phyloP scores from a whole-genome alignment of 2,797 vertebrate genomes.

The Myotis vivesi region DNA sequence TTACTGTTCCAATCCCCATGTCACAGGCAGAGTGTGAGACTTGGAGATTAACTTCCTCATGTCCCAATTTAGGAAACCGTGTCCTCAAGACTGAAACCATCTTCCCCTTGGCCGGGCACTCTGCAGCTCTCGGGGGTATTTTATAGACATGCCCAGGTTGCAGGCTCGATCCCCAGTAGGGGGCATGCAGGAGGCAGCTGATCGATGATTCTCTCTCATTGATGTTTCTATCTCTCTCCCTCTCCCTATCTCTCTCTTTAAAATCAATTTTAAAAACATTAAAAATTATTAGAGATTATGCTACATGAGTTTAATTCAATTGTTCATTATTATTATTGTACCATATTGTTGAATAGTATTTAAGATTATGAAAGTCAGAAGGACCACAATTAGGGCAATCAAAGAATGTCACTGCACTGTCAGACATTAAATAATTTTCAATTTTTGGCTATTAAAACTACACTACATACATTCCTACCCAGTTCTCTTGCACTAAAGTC shows the following conservation, averaged over 20 bases:
- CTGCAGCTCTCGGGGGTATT: neutral
- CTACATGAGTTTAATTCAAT: neutral
- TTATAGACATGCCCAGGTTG: neutral
- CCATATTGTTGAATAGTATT: neutral
- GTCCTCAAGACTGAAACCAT: neutral
- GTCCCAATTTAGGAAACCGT: rapidly evolving
- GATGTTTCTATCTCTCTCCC: too few species aligned
- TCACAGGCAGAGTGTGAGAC: neutral
- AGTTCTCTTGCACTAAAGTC: rapidly evolving
- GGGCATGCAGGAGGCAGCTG: too few species aligned
- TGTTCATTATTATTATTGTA: neutral
- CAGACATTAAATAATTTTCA: neutral
- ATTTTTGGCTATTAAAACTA: neutral
- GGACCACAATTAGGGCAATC: neutral
- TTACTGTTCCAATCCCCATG: too few species aligned
- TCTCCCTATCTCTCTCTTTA: too few species aligned
- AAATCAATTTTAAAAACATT: too few species aligned
- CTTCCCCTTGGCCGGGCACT: rapidly evolving
- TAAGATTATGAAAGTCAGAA: neutral
- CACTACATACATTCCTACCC: too few species aligned
- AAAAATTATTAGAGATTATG: neutral
- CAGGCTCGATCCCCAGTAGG: too few species aligned
- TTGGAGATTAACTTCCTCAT: neutral
- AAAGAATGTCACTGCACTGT: neutral
- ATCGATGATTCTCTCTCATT: too few species aligned